These are phyloP conservation scores for Melanotaenia parkinsoni DNA, from an alignment of 2,797 vertebrate species.

Conservation along the genomic window DNA sequence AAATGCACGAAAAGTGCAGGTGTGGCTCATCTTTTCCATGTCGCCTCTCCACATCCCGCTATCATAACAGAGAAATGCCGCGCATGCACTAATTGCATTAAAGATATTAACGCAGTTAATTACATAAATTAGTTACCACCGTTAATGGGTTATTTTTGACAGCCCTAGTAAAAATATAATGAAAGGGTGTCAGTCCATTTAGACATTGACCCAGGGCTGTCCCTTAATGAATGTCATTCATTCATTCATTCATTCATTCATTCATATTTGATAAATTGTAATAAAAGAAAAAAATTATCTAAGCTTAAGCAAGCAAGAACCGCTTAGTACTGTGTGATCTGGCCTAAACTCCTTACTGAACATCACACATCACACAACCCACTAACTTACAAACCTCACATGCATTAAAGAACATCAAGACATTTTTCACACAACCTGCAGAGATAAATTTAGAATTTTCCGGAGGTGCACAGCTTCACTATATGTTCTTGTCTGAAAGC, in stretches of 20 bases:
- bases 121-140: too few species aligned
- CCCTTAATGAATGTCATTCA: too few species aligned
- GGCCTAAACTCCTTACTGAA: neutral
- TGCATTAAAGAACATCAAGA: neutral
- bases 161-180: neutral
- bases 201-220: too few species aligned
- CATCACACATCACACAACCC: neutral
- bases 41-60: too few species aligned
- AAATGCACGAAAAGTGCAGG: too few species aligned
- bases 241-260: too few species aligned
- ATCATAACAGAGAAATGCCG: too few species aligned
- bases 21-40: too few species aligned
- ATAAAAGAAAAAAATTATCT: neutral
- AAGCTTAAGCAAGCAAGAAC: neutral
- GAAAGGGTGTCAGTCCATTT: neutral
- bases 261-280: neutral
- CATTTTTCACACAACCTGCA: neutral
- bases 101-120: too few species aligned
- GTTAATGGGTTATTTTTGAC: too few species aligned
- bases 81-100: too few species aligned
- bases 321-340: neutral
- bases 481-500: neutral
- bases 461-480: neutral
- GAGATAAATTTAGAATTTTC: neutral
- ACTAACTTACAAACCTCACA: neutral